A percentile compares a stretch with the other conserved stretches of the same genome.
Evolutionary conservation across 2,113 vertebrate species (phyloP).

Genomic region (Salvelinus namaycush): DNA sequence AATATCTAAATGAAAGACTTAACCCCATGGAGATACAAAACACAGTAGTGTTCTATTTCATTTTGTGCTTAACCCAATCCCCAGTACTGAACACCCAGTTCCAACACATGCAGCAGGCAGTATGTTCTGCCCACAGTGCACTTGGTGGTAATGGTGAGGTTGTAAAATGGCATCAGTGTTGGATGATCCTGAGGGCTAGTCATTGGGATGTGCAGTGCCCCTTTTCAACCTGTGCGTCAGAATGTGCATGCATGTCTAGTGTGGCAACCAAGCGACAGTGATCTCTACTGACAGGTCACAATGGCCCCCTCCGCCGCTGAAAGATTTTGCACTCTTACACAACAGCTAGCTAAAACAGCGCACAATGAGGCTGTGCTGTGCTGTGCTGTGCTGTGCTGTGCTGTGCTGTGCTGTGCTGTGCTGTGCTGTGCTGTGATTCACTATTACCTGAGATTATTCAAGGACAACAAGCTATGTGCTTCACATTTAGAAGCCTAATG

Average conservation of each 20-base stretch:
- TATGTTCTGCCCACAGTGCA: constrained; percentile 11
- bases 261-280: constrained; percentile 47
- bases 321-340: constrained; percentile 35
- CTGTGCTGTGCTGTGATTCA: constrained; percentile 15
- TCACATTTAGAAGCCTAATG: constrained; percentile 1
- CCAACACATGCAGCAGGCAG: not conserved
- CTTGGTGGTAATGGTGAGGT: too few relatives aligned
- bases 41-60: not conserved
- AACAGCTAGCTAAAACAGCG: constrained; percentile 14
- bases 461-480: constrained; percentile 37
- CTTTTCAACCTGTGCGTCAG: constrained; percentile 55
- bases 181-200: constrained; percentile 41
- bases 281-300: constrained; percentile 66
- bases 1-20: not conserved
- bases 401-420: too few relatives aligned
- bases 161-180: constrained; percentile 48
- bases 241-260: constrained; percentile 58
- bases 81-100: not conserved
- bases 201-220: constrained; percentile 49
- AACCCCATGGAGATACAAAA: too few relatives aligned
- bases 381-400: not conserved
- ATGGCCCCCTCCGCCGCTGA: constrained; percentile 52
- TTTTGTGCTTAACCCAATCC: not conserved
- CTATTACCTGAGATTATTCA: constrained; percentile 47
- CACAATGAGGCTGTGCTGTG: constrained; percentile 2